Percentiles rank a stretch among this genome's conserved stretches.
Evolutionary conservation across 2,888 invertebrate genomes (phyloP).

Genomic region (Scaptomyza cyrtandrae): DNA sequence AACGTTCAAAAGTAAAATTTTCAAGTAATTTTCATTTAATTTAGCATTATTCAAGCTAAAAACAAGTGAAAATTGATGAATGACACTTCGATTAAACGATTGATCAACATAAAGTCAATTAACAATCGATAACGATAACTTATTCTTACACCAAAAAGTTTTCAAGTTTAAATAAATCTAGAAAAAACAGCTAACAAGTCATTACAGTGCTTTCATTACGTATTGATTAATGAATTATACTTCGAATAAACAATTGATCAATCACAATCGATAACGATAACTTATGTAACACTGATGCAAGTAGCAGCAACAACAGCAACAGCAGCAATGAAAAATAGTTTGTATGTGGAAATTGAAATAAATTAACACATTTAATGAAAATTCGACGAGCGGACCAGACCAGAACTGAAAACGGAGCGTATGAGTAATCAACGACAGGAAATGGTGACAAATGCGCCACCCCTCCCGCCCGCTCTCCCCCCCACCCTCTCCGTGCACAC

Average conservation of each 20-base stretch:
- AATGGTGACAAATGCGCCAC: conserved; percentile 78
- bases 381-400: conserved; percentile 57
- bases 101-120: background rate
- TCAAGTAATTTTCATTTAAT: too few relatives aligned
- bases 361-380: conserved; percentile 78
- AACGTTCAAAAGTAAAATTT: too few relatives aligned
- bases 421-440: conserved; percentile 81
- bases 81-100: background rate
- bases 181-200: too few relatives aligned
- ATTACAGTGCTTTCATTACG: too few relatives aligned
- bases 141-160: too few relatives aligned
- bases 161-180: too few relatives aligned
- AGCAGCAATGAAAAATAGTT: conserved; percentile 24
- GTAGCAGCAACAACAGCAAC: background rate
- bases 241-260: background rate
- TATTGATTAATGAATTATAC: background rate
- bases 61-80: background rate
- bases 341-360: conserved; percentile 75
- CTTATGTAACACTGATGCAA: conserved; percentile 1
- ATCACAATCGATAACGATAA: background rate
- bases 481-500: conserved; percentile 12
- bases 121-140: conserved; percentile 18
- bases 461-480: too few relatives aligned
- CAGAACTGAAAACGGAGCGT: conserved; percentile 71
- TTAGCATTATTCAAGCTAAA: background rate